Evolutionary conservation across 2,797 vertebrate species (phyloP).

Genomic region (Balearica regulorum): DNA sequence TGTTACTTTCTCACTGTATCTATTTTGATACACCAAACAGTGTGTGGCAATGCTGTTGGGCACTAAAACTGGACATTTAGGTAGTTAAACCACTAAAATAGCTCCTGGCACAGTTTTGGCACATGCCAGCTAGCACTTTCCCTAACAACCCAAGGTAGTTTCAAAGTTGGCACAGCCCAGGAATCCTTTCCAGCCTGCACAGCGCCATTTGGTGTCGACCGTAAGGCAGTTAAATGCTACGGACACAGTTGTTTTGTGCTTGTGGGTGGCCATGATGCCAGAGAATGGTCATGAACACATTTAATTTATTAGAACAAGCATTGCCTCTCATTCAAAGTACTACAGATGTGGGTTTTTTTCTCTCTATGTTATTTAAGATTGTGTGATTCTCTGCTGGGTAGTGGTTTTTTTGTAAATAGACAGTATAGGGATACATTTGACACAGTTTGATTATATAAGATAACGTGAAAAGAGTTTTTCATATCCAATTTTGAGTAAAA

Average conservation of each 20-base stretch:
- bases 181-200: not conserved
- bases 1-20: not conserved
- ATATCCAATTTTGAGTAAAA: not conserved
- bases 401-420: not conserved
- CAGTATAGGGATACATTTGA: not conserved
- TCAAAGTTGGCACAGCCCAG: not conserved
- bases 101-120: not conserved
- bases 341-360: not conserved
- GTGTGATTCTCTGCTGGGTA: not conserved
- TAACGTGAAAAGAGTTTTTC: not conserved
- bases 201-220: not conserved
- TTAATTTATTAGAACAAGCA: not conserved
- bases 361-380: not conserved
- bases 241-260: not conserved
- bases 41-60: not conserved
- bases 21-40: not conserved
- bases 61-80: not conserved
- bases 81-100: not conserved
- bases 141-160: not conserved
- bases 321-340: not conserved
- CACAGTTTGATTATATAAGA: not conserved
- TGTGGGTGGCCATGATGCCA: not conserved
- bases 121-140: not conserved
- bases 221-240: not conserved
- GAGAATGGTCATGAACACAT: not conserved